phyloP scores from a whole-genome alignment of 2,888 invertebrate genomes.

The Thera obeliscata region DNA sequence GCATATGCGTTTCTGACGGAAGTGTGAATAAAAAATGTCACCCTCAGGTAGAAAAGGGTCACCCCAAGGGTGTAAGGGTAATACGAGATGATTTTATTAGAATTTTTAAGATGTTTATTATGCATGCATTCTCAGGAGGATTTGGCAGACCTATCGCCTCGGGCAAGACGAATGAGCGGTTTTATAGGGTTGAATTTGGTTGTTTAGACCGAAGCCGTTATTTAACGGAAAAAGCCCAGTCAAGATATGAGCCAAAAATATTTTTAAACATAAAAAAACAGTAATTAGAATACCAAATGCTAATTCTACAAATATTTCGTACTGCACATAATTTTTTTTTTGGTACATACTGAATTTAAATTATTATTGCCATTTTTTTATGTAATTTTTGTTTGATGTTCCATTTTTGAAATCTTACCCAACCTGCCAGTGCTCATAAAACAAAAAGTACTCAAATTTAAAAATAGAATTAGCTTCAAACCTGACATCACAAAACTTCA shows the following conservation, averaged over 20 bases:
- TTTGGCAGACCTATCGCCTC: slow-evolving; percentile 65
- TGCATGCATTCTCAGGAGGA: slow-evolving; percentile 83
- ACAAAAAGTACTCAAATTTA: background rate
- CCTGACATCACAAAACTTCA: slow-evolving; percentile 32
- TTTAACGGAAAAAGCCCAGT: background rate
- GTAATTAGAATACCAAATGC: too few species aligned
- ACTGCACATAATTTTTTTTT: too few species aligned
- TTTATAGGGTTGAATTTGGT: slow-evolving; percentile 64
- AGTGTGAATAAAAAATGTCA: slow-evolving; percentile 83
- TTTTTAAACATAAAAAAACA: too few species aligned
- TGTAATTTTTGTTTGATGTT: too few species aligned
- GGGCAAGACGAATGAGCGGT: slow-evolving; percentile 62
- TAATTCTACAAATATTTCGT: too few species aligned
- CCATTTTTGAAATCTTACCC: background rate
- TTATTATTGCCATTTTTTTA: too few species aligned
- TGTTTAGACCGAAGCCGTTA: slow-evolving; percentile 31
- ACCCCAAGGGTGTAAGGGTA: slow-evolving; percentile 71
- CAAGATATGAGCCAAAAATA: too few species aligned
- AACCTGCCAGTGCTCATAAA: background rate
- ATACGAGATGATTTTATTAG: slow-evolving; percentile 70
- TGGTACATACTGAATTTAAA: too few species aligned
- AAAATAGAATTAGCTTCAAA: slow-evolving; percentile 15
- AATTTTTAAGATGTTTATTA: slow-evolving; percentile 77
- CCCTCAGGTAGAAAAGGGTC: slow-evolving; percentile 80
- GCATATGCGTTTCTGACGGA: slow-evolving; percentile 80